Evolutionary conservation across 2,113 vertebrate species (phyloP).

Genomic region (Lampris megalopsis): DNA sequence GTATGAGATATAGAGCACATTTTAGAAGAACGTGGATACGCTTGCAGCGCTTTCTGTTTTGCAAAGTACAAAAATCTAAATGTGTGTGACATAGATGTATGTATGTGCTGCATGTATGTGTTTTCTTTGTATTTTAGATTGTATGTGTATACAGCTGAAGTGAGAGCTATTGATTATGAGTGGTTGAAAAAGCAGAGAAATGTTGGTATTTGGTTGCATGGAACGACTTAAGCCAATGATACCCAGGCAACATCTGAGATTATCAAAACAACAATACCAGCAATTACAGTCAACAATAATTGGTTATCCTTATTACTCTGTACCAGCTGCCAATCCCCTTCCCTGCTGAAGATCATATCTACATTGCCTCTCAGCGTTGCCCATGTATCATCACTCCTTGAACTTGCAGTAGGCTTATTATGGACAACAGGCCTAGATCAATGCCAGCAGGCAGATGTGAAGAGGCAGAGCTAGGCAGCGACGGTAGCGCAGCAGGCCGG

Average conservation of each 20-base stretch:
- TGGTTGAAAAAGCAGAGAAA: slow-evolving; percentile 39
- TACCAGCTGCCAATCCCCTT: background rate
- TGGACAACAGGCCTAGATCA: slow-evolving; percentile 5
- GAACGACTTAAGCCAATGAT: slow-evolving; percentile 4
- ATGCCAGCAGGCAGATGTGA: background rate
- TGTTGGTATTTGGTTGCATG: slow-evolving; percentile 27
- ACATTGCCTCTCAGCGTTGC: slow-evolving; percentile 35
- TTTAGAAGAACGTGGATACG: background rate
- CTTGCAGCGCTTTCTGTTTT: background rate
- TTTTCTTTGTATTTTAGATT: background rate
- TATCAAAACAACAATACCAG: background rate
- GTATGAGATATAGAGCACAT: background rate
- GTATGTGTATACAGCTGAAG: background rate
- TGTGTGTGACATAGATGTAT: too few relatives aligned
- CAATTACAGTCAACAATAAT: background rate
- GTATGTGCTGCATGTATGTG: background rate
- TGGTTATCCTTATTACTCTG: background rate
- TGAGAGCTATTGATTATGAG: slow-evolving; percentile 24
- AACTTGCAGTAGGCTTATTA: background rate
- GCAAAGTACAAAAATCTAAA: background rate
- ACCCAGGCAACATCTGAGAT: slow-evolving; percentile 18
- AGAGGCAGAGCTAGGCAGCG: slow-evolving; percentile 11
- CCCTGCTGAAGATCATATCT: background rate
- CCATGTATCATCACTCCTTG: slow-evolving; percentile 7
- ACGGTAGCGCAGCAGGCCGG: slow-evolving; percentile 28